phyloP scores from a whole-genome alignment of 2,888 invertebrate species.

The Onchidella celtica region DNA sequence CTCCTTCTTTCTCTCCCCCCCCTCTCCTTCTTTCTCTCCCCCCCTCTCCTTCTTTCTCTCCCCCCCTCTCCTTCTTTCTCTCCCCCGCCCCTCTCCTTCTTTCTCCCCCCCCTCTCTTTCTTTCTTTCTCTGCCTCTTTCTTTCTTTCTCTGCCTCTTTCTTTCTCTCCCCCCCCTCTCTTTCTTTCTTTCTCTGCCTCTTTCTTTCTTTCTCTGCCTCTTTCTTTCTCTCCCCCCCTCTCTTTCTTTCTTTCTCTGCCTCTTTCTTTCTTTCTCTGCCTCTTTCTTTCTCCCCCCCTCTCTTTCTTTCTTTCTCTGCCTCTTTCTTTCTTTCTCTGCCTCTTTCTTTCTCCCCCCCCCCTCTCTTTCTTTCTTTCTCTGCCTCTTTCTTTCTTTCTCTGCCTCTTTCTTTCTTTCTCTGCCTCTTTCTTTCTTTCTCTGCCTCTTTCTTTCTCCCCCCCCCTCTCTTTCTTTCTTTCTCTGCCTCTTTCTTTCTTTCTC shows the following conservation, averaged over 20 bases:
- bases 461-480: background rate
- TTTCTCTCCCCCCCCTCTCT: no score
- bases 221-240: slow-evolving; percentile 12
- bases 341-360: no score
- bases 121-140: no score
- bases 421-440: slow-evolving; percentile 18
- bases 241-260: background rate
- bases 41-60: no score
- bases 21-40: no score
- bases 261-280: background rate
- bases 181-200: no score
- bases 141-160: no score
- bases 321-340: background rate
- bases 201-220: background rate
- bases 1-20: no score
- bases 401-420: slow-evolving; percentile 31
- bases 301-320: background rate
- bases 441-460: background rate
- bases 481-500: background rate
- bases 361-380: background rate
- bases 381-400: background rate
- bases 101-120: no score
- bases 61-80: no score
- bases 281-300: background rate
- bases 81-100: no score